Conservation (phyloP, 2,888 invertebrate genomes). For the Blastobasis lacticolella region DNA sequence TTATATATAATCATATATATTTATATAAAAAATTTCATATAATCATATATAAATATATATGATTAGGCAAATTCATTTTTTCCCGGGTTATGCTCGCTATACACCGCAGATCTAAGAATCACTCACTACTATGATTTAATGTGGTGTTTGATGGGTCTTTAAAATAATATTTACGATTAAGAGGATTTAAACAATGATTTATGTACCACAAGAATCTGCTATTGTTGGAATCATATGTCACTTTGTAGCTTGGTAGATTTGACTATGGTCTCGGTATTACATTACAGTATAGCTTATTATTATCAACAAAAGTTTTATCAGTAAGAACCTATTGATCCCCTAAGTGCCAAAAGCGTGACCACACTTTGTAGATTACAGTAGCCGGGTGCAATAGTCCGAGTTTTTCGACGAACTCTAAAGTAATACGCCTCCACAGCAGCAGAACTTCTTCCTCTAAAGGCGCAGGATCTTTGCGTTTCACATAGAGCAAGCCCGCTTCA, state of each 20-base stretch:
- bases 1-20: too few species aligned
- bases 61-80: too few species aligned
- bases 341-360: neutral
- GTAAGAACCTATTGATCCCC: neutral
- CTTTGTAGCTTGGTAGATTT: too few species aligned
- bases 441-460: neutral
- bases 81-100: too few species aligned
- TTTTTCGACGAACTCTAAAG: neutral
- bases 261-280: too few species aligned
- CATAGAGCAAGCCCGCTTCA: neutral
- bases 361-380: neutral
- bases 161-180: neutral
- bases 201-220: too few species aligned
- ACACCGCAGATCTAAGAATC: neutral
- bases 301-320: neutral
- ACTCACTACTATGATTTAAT: neutral
- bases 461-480: neutral
- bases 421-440: neutral
- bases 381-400: neutral
- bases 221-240: too few species aligned
- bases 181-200: too few species aligned
- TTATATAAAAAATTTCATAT: too few species aligned
- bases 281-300: neutral
- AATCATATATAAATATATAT: too few species aligned
- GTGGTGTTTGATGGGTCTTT: neutral